A percentile compares a stretch with the other conserved stretches of the same genome.
phyloP scores from a whole-genome alignment of 2,113 vertebrate genomes.

The Antigone vipio region DNA sequence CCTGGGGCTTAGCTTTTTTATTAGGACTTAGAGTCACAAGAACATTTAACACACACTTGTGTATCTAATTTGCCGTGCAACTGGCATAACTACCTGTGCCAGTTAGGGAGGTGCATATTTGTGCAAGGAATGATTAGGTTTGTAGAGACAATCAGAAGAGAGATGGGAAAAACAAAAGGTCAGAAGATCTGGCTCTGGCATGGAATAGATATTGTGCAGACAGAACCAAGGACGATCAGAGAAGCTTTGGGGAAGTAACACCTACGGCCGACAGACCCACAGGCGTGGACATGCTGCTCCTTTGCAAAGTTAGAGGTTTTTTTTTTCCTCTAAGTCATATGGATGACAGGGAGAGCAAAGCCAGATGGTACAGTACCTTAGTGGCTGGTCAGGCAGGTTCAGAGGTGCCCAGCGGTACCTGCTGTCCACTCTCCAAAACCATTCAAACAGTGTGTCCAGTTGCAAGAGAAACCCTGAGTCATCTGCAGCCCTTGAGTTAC shows the following conservation, averaged over 20 bases:
- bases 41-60: neutral
- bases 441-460: neutral
- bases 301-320: neutral
- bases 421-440: neutral
- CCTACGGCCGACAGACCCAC: rapidly evolving
- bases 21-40: neutral
- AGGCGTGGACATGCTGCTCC: neutral
- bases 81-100: neutral
- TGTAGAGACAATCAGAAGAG: neutral
- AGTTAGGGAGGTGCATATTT: neutral
- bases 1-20: neutral
- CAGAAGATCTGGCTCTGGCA: neutral
- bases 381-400: neutral
- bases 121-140: neutral
- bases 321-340: neutral
- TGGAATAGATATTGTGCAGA: neutral
- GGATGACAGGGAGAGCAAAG: neutral
- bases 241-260: neutral
- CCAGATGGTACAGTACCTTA: neutral
- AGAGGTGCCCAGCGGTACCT: neutral
- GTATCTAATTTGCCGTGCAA: neutral
- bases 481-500: neutral
- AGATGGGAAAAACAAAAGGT: neutral
- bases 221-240: neutral
- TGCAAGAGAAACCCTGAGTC: neutral